phyloP scores from a whole-genome alignment of 2,888 invertebrate genomes.

The Entomobrya proxima region DNA sequence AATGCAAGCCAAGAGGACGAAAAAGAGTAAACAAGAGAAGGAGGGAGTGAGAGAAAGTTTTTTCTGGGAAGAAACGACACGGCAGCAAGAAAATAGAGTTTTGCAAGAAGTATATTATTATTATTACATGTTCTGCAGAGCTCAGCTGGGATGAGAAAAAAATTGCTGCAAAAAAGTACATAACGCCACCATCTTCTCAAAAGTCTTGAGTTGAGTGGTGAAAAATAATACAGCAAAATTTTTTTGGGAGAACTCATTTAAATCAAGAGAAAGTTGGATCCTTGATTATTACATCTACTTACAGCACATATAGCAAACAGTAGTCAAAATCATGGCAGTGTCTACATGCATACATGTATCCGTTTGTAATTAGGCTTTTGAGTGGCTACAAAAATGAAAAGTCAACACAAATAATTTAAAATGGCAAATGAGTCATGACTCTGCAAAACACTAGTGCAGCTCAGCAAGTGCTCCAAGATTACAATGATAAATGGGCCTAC shows the following conservation, averaged over 20 bases:
- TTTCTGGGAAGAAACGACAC: not conserved
- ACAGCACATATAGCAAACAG: not conserved
- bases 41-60: conserved; percentile 6
- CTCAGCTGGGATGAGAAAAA: not conserved
- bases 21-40: conserved; percentile 48
- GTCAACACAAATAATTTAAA: not conserved
- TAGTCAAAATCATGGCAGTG: too few species aligned
- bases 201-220: not conserved
- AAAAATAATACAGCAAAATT: not conserved
- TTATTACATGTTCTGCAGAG: not conserved
- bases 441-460: not conserved
- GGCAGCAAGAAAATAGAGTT: conserved; percentile 11
- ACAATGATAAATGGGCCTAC: not conserved
- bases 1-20: conserved; percentile 54
- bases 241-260: not conserved
- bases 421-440: not conserved
- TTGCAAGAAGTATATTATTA: conserved; percentile 28
- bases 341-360: not conserved
- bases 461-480: not conserved
- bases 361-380: not conserved
- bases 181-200: not conserved
- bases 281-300: not conserved
- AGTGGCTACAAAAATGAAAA: not conserved
- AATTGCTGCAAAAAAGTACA: not conserved
- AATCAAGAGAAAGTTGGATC: not conserved